A percentile compares a stretch with the other conserved stretches of the same genome.
phyloP scores from a whole-genome alignment of 2,797 vertebrate species.

The Florisuga fusca region DNA sequence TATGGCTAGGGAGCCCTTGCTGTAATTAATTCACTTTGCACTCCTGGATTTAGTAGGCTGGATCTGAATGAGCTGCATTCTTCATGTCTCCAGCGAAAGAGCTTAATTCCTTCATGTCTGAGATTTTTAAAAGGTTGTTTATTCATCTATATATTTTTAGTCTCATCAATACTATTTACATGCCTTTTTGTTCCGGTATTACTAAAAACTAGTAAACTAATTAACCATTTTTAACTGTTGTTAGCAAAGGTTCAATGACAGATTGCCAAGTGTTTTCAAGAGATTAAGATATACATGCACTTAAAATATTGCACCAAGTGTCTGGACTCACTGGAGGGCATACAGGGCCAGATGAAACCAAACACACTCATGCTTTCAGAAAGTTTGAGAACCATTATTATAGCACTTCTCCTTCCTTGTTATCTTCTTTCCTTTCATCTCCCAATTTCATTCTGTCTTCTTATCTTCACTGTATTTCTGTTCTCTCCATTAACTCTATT shows the following conservation, averaged over 20 bases:
- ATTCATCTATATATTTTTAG: neutral
- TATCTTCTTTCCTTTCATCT: slow-evolving; percentile 39
- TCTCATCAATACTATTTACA: neutral
- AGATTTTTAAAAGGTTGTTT: neutral
- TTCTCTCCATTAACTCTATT: slow-evolving; percentile 12
- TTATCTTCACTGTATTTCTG: slow-evolving; percentile 29
- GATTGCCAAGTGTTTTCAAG: neutral
- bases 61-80: neutral
- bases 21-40: neutral
- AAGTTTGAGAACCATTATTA: neutral
- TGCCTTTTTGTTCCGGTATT: neutral
- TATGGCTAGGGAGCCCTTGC: neutral
- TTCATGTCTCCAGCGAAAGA: neutral
- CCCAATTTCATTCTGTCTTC: neutral
- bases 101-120: neutral
- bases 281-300: neutral
- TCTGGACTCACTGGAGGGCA: neutral
- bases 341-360: neutral
- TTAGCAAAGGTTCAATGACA: neutral
- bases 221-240: neutral
- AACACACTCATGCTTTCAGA: neutral
- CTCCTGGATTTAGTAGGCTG: neutral
- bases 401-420: neutral
- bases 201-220: neutral
- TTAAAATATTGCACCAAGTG: neutral